Percentiles rank a stretch among this genome's conserved stretches.
Conservation (phyloP, 2,888 invertebrate species). For the Cryptus viduatorius region DNA sequence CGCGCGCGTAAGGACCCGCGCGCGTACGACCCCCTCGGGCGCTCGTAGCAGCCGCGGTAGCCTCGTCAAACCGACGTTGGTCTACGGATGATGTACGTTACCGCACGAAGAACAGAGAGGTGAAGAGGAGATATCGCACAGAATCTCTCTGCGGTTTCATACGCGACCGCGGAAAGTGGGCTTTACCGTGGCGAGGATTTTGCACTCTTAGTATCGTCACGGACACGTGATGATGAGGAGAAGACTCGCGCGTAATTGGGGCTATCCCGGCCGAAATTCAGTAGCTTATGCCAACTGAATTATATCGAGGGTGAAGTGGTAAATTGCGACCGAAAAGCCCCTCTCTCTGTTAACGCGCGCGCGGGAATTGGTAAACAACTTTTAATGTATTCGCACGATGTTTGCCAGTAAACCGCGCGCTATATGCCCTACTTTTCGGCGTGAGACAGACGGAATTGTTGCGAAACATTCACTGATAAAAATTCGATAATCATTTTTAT, state of each 20-base stretch:
- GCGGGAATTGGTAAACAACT: conserved; percentile 25
- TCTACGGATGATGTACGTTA: conserved; percentile 21
- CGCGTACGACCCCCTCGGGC: not conserved
- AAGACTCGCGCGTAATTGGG: conserved; percentile 62
- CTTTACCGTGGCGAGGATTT: conserved; percentile 36
- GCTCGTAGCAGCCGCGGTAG: not conserved
- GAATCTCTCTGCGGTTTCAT: not conserved
- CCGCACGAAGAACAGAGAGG: not conserved
- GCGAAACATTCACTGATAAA: too few relatives aligned
- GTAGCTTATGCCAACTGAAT: conserved; percentile 64
- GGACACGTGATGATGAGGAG: conserved; percentile 40
- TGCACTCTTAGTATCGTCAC: conserved; percentile 21
- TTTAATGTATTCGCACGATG: not conserved
- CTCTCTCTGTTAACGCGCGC: conserved; percentile 12
- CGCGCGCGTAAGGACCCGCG: conserved; percentile 38
- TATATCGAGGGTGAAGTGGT: conserved; percentile 66
- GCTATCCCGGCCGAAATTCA: conserved; percentile 48
- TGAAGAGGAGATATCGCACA: not conserved
- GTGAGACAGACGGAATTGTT: not conserved
- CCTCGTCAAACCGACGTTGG: not conserved
- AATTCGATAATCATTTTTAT: too few relatives aligned
- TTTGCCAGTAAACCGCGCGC: not conserved
- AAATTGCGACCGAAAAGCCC: conserved; percentile 22
- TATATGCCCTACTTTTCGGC: not conserved
- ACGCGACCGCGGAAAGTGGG: conserved; percentile 29